Conservation (phyloP, 2,888 invertebrate genomes). For the Caenorhabditis sp. region DNA sequence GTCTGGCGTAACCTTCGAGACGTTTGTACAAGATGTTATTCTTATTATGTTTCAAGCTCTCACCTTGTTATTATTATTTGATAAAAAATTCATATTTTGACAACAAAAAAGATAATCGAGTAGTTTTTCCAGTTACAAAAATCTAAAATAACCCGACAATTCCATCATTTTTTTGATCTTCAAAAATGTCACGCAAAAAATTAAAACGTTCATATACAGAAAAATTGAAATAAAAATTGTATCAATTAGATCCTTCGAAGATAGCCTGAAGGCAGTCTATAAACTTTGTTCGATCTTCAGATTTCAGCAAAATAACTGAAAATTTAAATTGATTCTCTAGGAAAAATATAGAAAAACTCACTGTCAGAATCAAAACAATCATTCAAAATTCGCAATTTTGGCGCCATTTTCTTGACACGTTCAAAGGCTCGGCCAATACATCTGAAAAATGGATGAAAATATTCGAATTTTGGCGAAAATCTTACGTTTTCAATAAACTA, state of each 20-base stretch:
- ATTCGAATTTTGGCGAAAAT: not conserved
- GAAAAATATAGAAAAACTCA: slow-evolving; percentile 12
- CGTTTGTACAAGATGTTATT: slow-evolving; percentile 21
- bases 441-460: slow-evolving; percentile 27
- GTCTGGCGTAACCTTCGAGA: too few species aligned
- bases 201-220: not conserved
- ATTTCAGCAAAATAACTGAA: slow-evolving; percentile 46
- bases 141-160: not conserved
- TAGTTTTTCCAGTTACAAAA: slow-evolving; percentile 16
- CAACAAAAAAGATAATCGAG: not conserved
- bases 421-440: slow-evolving; percentile 56
- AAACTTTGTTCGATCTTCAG: slow-evolving; percentile 50
- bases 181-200: slow-evolving; percentile 7
- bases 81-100: slow-evolving; percentile 11
- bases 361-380: slow-evolving; percentile 47
- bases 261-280: slow-evolving; percentile 48
- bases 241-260: slow-evolving; percentile 40
- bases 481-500: slow-evolving; percentile 46
- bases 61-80: not conserved
- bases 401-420: slow-evolving; percentile 39
- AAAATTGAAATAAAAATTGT: slow-evolving; percentile 4
- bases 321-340: not conserved
- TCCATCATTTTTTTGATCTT: not conserved
- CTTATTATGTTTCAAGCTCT: slow-evolving; percentile 2
- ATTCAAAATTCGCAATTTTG: slow-evolving; percentile 25